These are phyloP conservation scores for Platorchestia sp. DNA, from an alignment of 1,140 invertebrate species.

Conservation along the genomic window DNA sequence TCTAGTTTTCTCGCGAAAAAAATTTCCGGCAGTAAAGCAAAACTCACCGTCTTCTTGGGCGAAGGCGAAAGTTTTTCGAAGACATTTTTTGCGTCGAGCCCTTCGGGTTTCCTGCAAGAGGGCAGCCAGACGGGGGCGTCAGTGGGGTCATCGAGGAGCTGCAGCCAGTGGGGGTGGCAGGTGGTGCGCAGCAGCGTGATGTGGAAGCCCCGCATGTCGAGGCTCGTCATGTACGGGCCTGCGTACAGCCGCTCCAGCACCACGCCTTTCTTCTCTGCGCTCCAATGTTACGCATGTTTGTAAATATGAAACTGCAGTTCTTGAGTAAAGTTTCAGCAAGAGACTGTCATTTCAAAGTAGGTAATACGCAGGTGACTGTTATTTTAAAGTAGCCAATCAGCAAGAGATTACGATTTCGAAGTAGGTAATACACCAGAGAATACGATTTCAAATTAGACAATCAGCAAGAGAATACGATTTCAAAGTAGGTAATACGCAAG, in stretches of 20 bases:
- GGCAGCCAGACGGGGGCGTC: constrained; percentile 77
- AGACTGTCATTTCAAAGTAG: too few relatives aligned
- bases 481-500: too few relatives aligned
- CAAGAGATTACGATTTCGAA: too few relatives aligned
- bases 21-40: neutral
- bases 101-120: constrained; percentile 50
- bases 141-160: constrained; percentile 76
- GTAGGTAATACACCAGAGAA: too few relatives aligned
- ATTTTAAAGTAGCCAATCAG: too few relatives aligned
- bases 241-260: constrained; percentile 77
- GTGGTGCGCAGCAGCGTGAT: constrained; percentile 75
- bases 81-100: neutral
- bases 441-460: too few relatives aligned
- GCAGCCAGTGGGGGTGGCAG: constrained; percentile 72
- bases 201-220: constrained; percentile 86
- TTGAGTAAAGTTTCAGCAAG: too few relatives aligned
- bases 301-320: too few relatives aligned
- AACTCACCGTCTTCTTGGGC: neutral
- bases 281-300: too few relatives aligned
- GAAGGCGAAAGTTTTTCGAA: neutral
- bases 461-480: too few relatives aligned
- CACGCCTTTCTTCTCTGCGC: constrained; percentile 39
- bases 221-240: constrained; percentile 83
- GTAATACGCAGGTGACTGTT: too few relatives aligned
- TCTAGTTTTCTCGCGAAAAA: too few relatives aligned